Evolutionary conservation across 2,888 invertebrate genomes (phyloP), one percentile per base, ranked within the genome.

Genomic region (Altica lythri): DNA sequence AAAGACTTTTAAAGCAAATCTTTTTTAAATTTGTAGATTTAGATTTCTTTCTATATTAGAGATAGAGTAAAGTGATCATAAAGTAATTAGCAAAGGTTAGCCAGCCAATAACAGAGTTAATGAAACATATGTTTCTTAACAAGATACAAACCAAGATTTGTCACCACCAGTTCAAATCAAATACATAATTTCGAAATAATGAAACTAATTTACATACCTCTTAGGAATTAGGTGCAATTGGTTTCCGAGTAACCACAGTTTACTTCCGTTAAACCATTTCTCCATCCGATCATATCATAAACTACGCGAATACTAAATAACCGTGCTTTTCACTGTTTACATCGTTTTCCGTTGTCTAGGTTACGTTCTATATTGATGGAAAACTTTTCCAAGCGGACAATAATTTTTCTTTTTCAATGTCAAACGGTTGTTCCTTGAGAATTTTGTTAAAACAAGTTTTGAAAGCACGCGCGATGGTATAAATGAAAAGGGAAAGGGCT

Each of bases 201-300:
- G 38, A 22, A 32, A 19, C n/a, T n/a, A n/a, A 43, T 30, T 10
- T 38, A 70, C 77, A 77, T 79, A 91, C 92, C 90, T 87, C 77
- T 91, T 84, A 62, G 90, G 90, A 73, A 91, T 78, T 69, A 92
- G 81, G 72, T 91, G 91, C 77, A 92, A 83, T 79, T 90, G 90
- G 82, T 89, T 90, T 76, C 92, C 92, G 78, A 92, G 89, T 79
- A 92, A 86, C 92, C 92, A 92, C 77, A 92, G 81, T 81, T 89
- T 89, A 79, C 89, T 89, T 80, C 91, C 91, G 81, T 88, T 89
- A 79, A 92, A 88, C 91, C 92, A 92, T 91, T 87, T 90, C 88
- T 92, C 92, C 92, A 92, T 92, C 67, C 72, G 73, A 59, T 48
- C 43, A 51, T 55, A 32, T 49, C 60, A 55, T 49, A 29, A 51